A percentile compares a stretch with the other conserved stretches of the same genome.
phyloP scores from a whole-genome alignment of 2,113 vertebrate genomes.

The Phocoena sinus region DNA sequence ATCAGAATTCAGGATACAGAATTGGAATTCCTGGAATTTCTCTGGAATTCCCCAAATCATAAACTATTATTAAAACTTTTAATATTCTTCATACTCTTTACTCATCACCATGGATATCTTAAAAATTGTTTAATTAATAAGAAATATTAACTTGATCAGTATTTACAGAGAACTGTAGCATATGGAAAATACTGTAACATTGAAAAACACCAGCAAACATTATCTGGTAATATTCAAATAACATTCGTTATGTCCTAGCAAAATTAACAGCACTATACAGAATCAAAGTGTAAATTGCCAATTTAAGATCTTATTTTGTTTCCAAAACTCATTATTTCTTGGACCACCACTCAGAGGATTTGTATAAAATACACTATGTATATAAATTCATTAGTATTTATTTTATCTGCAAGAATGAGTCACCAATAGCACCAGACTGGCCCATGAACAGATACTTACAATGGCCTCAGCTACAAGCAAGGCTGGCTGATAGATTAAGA shows the following conservation, averaged over 20 bases:
- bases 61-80: slow-evolving; percentile 24
- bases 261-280: background rate
- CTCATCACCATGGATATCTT: background rate
- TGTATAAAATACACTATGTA: background rate
- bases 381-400: background rate
- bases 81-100: background rate
- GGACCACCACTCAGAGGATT: background rate
- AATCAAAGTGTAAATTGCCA: slow-evolving; percentile 9
- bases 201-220: background rate
- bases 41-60: background rate
- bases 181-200: background rate
- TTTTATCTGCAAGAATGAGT: slow-evolving; percentile 18
- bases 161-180: background rate
- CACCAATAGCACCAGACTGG: background rate
- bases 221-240: background rate
- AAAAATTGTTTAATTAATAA: background rate
- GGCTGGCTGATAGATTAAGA: background rate
- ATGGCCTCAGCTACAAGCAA: background rate
- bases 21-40: background rate
- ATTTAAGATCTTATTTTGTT: background rate
- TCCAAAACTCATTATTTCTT: slow-evolving; percentile 9
- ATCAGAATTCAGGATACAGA: background rate
- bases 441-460: background rate
- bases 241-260: background rate
- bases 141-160: background rate